These are phyloP conservation scores for Geotrypetes seraphini DNA, from an alignment of 2,797 vertebrate genomes.

Conservation along the genomic window DNA sequence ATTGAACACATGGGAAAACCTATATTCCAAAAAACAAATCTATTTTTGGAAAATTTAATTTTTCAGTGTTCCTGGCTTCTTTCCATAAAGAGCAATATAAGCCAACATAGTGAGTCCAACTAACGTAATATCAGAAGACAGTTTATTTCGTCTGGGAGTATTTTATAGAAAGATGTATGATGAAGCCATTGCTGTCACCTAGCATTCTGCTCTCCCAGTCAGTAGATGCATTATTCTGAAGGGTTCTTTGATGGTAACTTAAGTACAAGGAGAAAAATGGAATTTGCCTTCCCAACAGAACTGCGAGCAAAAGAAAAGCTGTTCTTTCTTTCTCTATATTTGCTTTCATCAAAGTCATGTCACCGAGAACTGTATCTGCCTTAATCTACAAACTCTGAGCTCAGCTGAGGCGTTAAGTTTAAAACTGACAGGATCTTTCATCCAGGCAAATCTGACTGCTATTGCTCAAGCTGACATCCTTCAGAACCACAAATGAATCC, in stretches of 20 bases:
- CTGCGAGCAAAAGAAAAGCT: constrained; percentile 3
- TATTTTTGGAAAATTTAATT: too few relatives aligned
- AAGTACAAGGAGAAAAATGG: constrained; percentile 6
- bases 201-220: background rate
- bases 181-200: too few relatives aligned
- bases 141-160: too few relatives aligned
- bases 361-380: constrained; percentile 5
- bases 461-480: constrained; percentile 8
- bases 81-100: too few relatives aligned
- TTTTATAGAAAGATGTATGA: too few relatives aligned
- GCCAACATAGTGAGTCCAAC: too few relatives aligned
- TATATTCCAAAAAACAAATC: too few relatives aligned
- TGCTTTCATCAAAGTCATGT: constrained; percentile 19
- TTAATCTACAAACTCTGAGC: constrained; percentile 16
- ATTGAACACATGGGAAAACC: too few relatives aligned
- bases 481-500: constrained; percentile 13
- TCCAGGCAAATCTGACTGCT: constrained; percentile 1
- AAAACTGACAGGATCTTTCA: constrained; percentile 13
- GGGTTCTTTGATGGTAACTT: constrained; percentile 12
- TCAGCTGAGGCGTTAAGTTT: constrained; percentile 18
- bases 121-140: too few relatives aligned
- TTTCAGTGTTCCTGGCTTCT: too few relatives aligned
- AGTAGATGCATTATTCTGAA: constrained; percentile 7
- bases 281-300: constrained; percentile 12
- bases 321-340: constrained; percentile 6